A percentile compares a stretch with the other conserved stretches of the same genome.
Evolutionary conservation across 2,113 vertebrate species (phyloP).

Genomic region (Atrichornis clamosus): DNA sequence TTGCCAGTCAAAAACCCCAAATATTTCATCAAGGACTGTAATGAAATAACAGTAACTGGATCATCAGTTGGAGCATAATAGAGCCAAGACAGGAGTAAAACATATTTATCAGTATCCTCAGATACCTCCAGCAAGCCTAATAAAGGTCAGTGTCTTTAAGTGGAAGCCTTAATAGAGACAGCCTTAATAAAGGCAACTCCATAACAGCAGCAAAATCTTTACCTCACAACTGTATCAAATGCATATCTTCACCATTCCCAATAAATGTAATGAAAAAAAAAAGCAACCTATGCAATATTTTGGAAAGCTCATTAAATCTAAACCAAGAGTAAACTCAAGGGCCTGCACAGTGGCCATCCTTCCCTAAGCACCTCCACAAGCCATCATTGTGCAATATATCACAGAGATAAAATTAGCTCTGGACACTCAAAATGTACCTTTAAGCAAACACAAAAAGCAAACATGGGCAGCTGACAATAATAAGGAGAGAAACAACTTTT

Average conservation of each 20-base stretch:
- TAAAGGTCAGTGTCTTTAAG: not conserved
- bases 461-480: not conserved
- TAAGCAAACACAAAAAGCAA: not conserved
- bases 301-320: not conserved
- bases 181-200: not conserved
- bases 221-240: not conserved
- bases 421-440: not conserved
- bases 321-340: not conserved
- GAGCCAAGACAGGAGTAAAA: not conserved
- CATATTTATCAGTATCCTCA: not conserved
- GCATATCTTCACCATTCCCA: not conserved
- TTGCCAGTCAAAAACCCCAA: fast-evolving
- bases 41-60: not conserved
- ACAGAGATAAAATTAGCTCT: not conserved
- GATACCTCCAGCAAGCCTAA: not conserved
- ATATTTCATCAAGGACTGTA: not conserved
- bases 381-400: not conserved
- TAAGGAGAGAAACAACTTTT: not conserved
- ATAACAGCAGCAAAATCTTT: not conserved
- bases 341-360: not conserved
- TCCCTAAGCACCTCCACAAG: not conserved
- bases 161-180: not conserved
- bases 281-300: not conserved
- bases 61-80: not conserved
- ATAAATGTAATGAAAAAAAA: not conserved